Evolutionary conservation across 2,797 vertebrate species (phyloP).

Genomic region (Pangasius sanitwongsei): DNA sequence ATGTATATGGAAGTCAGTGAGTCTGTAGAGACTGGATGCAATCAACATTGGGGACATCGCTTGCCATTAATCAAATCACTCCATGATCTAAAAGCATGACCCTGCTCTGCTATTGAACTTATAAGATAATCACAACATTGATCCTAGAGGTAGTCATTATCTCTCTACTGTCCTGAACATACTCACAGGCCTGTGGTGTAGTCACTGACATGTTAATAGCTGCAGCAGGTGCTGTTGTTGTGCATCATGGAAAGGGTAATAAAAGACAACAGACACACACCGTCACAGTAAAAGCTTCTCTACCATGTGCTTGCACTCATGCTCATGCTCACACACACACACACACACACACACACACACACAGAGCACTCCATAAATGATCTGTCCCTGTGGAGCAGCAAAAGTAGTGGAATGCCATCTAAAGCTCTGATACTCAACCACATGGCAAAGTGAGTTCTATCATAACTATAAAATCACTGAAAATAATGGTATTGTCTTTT

Average conservation of each 20-base stretch:
- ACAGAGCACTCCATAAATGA: constrained; percentile 23
- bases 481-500: neutral
- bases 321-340: neutral
- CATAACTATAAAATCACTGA: neutral
- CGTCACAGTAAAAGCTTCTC: constrained; percentile 23
- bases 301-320: constrained; percentile 4
- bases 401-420: constrained; percentile 30
- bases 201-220: constrained; percentile 33
- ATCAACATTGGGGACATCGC: neutral
- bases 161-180: neutral
- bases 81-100: neutral
- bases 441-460: constrained; percentile 5
- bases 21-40: neutral
- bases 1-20: neutral
- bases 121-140: neutral
- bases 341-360: neutral
- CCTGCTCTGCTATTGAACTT: neutral
- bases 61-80: constrained; percentile 4
- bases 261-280: constrained; percentile 39
- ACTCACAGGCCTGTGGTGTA: neutral
- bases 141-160: constrained; percentile 1
- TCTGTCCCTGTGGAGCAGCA: constrained; percentile 16
- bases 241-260: constrained; percentile 25
- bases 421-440: constrained; percentile 38
- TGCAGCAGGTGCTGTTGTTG: constrained; percentile 32